Evolutionary conservation across 2,888 invertebrate species (phyloP), one percentile per base, ranked within the genome.

Genomic region (Litoditis marina): DNA sequence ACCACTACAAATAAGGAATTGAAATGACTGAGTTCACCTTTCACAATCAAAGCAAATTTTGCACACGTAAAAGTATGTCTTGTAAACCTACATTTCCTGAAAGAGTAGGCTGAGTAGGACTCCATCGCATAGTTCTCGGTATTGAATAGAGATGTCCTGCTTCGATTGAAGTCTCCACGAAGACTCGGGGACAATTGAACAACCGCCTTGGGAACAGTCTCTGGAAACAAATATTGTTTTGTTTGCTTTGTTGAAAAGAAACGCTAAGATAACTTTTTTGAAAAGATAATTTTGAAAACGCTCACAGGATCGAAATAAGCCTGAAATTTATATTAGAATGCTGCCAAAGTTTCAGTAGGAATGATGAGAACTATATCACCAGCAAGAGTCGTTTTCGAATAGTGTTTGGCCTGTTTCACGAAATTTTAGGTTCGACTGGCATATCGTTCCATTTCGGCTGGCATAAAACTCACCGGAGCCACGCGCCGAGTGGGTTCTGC

Each of bases 81-180:
- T 22, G 11, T 19, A 47, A 59, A 64, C 73, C 50, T 44, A 77
- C 77, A 76, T 74, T 55, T 63, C 73, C 19, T 51, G 63, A 30
- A 73, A 66, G 16, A 76, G 31, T 8, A 70, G 47, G 39, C 67
- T 65, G 39, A 76, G 54, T n/a, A 73, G 66, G n/a, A 65, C 65
- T 11, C 76, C 76, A 50, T 76, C 74, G 32, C 66, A 73, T 46
- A 77, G 61, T 56, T 77, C 77, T 32, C 64, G 36, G 53, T 69
- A 77, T 44, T 65, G 63, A 13, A 77, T 19, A 11, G 60, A 71
- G 16, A 60, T 46, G 8, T 30, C 25, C 27, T 42, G 49, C 22
- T 47, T 44, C 4, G 58, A 44, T 6, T 46, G 36, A 7, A 42
- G 11, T 25, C 68, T 49, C 68, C 68, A 68, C 25, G 42, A 46